Conservation (phyloP, 2,113 vertebrate species). For the Tretioscincus oriximinensis region DNA sequence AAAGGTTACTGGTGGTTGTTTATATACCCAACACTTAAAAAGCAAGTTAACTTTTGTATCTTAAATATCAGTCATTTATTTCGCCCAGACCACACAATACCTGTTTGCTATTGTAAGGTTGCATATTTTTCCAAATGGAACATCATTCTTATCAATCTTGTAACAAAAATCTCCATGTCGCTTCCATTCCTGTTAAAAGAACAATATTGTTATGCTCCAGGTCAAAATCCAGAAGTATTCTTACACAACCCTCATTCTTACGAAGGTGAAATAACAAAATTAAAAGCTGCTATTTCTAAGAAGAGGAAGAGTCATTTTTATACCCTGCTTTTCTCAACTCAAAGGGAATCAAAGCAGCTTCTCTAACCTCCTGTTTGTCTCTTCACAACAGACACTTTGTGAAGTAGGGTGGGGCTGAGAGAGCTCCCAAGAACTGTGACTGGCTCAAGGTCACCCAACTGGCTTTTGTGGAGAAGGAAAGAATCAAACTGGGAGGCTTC, state of each 20-base stretch:
- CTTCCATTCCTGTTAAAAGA: slow-evolving; percentile 82
- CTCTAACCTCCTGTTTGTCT: no score
- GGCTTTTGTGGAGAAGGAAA: no score
- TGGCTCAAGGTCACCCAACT: no score
- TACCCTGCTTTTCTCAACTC: no score
- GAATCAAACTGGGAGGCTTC: no score
- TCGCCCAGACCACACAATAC: slow-evolving; percentile 59
- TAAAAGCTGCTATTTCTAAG: not conserved
- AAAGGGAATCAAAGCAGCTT: no score
- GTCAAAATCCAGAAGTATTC: slow-evolving; percentile 11
- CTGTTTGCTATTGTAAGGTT: slow-evolving; percentile 87
- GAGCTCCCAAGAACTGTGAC: no score
- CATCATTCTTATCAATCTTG: slow-evolving; percentile 72
- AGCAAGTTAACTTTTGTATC: not conserved
- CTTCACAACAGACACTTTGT: no score
- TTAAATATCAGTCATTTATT: not conserved
- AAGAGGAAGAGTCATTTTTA: no score
- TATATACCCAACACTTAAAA: not conserved
- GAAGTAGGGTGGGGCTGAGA: no score
- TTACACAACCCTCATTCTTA: not conserved
- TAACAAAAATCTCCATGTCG: slow-evolving; percentile 89
- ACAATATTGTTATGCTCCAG: slow-evolving; percentile 19
- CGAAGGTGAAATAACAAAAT: not conserved
- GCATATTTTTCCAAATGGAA: slow-evolving; percentile 83
- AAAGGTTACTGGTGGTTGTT: slow-evolving; percentile 14